These are phyloP conservation scores for Latrodectus elegans DNA, from an alignment of 2,888 invertebrate species.

Conservation along the genomic window DNA sequence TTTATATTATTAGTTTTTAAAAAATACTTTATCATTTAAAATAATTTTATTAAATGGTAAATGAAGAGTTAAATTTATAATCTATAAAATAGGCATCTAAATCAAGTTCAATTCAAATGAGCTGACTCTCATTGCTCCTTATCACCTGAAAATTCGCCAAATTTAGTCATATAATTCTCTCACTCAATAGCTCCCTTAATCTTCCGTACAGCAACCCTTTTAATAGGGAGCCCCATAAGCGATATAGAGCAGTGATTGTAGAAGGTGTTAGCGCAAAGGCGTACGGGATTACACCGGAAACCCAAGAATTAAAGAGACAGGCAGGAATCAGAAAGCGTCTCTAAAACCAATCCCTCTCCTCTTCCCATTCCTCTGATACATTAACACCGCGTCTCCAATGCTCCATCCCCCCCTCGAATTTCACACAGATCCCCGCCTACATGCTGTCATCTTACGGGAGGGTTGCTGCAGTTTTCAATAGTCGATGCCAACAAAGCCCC, in stretches of 20 bases:
- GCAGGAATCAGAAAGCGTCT: slow-evolving; percentile 59
- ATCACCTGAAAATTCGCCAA: slow-evolving; percentile 1
- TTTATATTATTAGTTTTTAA: no score
- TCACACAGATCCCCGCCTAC: slow-evolving; percentile 24
- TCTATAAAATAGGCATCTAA: no score
- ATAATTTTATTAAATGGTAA: no score
- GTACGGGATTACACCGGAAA: slow-evolving; percentile 51
- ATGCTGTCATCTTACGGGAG: slow-evolving; percentile 46
- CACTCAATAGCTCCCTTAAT: not conserved
- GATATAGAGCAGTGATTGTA: slow-evolving; percentile 55
- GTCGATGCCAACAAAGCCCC: slow-evolving; percentile 22
- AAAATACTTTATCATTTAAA: no score
- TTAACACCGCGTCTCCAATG: slow-evolving; percentile 45
- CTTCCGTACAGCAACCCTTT: slow-evolving; percentile 41
- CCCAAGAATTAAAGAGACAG: slow-evolving; percentile 53
- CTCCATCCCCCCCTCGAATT: slow-evolving; percentile 6
- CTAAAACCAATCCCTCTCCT: slow-evolving; percentile 56
- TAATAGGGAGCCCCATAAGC: slow-evolving; percentile 23
- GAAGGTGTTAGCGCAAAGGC: slow-evolving; percentile 57
- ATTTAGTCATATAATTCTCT: slow-evolving; percentile 8
- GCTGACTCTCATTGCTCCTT: no score
- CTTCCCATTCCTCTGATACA: slow-evolving; percentile 43
- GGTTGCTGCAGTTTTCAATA: slow-evolving; percentile 43
- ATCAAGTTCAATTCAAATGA: no score
- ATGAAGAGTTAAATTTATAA: no score